phyloP scores from a whole-genome alignment of 2,797 vertebrate genomes.

The Sibirionetta formosa region DNA sequence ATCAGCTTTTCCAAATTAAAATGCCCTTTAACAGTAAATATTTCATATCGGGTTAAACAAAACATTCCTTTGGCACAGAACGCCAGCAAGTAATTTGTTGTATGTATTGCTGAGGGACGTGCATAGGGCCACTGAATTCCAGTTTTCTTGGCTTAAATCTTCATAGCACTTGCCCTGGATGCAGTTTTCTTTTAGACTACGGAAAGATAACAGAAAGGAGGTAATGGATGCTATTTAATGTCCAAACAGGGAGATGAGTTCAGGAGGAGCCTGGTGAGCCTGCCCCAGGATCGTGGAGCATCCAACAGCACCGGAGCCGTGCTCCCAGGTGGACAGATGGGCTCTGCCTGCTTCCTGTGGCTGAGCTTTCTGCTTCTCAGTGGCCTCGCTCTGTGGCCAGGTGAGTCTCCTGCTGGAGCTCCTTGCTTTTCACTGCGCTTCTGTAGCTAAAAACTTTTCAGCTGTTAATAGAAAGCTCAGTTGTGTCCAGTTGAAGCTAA shows the following conservation, averaged over 20 bases:
- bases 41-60: neutral
- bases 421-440: accelerated
- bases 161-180: accelerated
- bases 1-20: neutral
- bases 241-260: neutral
- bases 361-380: conserved; percentile 20
- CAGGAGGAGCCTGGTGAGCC: neutral
- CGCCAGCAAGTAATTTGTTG: neutral
- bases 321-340: neutral
- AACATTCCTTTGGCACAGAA: neutral
- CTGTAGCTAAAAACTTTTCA: neutral
- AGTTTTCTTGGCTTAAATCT: neutral
- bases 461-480: neutral
- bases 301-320: neutral
- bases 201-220: neutral
- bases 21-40: neutral
- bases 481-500: neutral
- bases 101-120: accelerated
- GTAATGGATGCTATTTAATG: neutral
- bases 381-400: accelerated
- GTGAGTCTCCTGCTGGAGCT: conserved; percentile 21
- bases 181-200: neutral
- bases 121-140: neutral
- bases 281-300: neutral
- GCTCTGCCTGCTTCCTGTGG: accelerated